Percentiles rank a stretch among this genome's conserved stretches.
phyloP scores from a whole-genome alignment of 2,113 vertebrate genomes.

The Verasper variegatus region DNA sequence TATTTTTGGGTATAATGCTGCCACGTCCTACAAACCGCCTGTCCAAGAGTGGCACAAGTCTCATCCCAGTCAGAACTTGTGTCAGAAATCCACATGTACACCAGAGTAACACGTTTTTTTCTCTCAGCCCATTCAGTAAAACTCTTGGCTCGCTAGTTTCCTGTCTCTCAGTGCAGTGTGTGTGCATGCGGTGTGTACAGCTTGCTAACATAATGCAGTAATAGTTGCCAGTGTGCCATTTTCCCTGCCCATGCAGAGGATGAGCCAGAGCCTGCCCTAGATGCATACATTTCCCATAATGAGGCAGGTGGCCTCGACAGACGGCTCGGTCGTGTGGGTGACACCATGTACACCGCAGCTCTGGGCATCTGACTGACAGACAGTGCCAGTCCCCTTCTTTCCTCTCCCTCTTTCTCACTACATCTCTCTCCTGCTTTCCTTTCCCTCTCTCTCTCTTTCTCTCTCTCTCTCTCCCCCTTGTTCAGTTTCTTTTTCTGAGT shows the following conservation, averaged over 20 bases:
- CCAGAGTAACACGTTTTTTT: slow-evolving; percentile 39
- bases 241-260: slow-evolving; percentile 73
- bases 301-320: slow-evolving; percentile 81
- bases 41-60: slow-evolving; percentile 19
- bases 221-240: slow-evolving; percentile 78
- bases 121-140: slow-evolving; percentile 37
- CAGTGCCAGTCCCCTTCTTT: slow-evolving; percentile 73
- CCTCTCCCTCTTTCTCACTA: slow-evolving; percentile 47
- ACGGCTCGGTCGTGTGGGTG: slow-evolving; percentile 79
- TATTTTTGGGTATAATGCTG: neutral
- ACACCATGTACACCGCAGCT: slow-evolving; percentile 73
- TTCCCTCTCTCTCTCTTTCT: slow-evolving; percentile 14
- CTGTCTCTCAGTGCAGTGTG: slow-evolving; percentile 27
- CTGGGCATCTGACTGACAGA: slow-evolving; percentile 83
- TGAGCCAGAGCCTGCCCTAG: slow-evolving; percentile 78
- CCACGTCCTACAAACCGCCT: slow-evolving; percentile 25
- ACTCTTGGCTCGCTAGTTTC: slow-evolving; percentile 46
- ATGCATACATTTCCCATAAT: slow-evolving; percentile 84
- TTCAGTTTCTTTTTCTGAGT: slow-evolving; percentile 48
- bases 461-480: slow-evolving; percentile 25
- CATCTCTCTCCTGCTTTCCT: slow-evolving; percentile 18
- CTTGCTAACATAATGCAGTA: slow-evolving; percentile 77
- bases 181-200: slow-evolving; percentile 68
- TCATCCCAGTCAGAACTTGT: slow-evolving; percentile 40
- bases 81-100: slow-evolving; percentile 27